phyloP scores from a whole-genome alignment of 2,113 vertebrate genomes.

The Ceuthmochares aereus region DNA sequence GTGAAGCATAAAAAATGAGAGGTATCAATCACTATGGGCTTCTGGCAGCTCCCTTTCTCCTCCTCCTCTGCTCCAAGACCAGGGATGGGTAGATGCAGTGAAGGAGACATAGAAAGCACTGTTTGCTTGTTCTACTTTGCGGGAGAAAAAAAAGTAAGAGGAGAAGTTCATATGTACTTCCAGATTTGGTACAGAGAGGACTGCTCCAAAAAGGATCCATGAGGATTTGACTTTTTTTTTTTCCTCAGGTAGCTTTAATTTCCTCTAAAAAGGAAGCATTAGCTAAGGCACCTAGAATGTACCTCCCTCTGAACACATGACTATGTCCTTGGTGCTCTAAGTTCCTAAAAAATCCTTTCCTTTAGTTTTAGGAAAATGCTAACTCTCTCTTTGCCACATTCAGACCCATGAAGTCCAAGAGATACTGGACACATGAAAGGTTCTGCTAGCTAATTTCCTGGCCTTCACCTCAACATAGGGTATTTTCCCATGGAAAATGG shows the following conservation, averaged over 20 bases:
- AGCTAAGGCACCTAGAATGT: not conserved
- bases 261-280: not conserved
- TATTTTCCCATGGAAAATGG: not conserved
- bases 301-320: not conserved
- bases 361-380: not conserved
- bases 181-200: not conserved
- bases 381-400: not conserved
- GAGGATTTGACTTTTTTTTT: too few relatives aligned
- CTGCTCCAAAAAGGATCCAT: not conserved
- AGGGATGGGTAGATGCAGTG: not conserved
- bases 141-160: not conserved
- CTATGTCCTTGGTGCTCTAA: not conserved
- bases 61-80: not conserved
- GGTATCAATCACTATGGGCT: not conserved
- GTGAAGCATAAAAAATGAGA: not conserved
- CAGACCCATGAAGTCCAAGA: not conserved
- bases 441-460: not conserved
- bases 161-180: not conserved
- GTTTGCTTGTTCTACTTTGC: not conserved
- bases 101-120: not conserved
- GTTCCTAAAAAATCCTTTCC: not conserved
- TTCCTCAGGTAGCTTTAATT: not conserved
- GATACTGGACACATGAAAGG: not conserved
- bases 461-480: not conserved
- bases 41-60: conserved; percentile 46